Percentiles rank a stretch among this genome's conserved stretches.
These are phyloP conservation scores for Aegotheles bennettii DNA, from an alignment of 2,113 vertebrate species.

Conservation along the genomic window DNA sequence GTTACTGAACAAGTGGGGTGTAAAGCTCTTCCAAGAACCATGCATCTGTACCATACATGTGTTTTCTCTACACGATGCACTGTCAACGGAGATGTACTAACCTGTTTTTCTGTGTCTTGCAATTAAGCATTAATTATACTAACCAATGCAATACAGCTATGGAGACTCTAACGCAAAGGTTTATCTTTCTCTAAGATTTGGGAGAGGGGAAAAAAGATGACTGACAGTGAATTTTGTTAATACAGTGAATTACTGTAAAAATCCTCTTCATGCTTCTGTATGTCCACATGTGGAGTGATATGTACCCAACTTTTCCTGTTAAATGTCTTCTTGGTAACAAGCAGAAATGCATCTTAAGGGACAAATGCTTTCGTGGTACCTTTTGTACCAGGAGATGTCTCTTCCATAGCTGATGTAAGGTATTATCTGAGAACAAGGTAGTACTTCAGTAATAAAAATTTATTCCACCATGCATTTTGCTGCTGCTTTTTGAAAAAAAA, in stretches of 20 bases:
- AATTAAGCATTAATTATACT: background rate
- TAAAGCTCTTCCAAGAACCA: conserved; percentile 33
- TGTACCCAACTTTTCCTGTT: background rate
- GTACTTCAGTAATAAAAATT: conserved; percentile 19
- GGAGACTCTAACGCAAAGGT: background rate
- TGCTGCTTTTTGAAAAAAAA: background rate
- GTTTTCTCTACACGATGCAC: background rate
- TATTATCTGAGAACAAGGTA: background rate
- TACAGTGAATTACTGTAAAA: background rate
- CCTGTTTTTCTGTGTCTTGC: background rate
- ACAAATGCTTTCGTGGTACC: background rate
- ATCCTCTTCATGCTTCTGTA: background rate
- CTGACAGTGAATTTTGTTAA: background rate
- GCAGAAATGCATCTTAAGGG: background rate
- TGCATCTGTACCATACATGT: background rate
- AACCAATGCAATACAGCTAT: conserved; percentile 24
- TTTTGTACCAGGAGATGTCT: background rate
- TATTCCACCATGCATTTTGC: conserved; percentile 18
- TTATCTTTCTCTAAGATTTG: conserved; percentile 4
- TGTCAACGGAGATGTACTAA: background rate
- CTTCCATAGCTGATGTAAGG: background rate
- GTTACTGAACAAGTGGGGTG: background rate
- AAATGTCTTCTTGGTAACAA: background rate
- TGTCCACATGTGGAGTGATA: background rate
- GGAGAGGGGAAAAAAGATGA: background rate